Evolutionary conservation across 2,113 vertebrate species (phyloP).

Genomic region (Daphoenositta chrysoptera): DNA sequence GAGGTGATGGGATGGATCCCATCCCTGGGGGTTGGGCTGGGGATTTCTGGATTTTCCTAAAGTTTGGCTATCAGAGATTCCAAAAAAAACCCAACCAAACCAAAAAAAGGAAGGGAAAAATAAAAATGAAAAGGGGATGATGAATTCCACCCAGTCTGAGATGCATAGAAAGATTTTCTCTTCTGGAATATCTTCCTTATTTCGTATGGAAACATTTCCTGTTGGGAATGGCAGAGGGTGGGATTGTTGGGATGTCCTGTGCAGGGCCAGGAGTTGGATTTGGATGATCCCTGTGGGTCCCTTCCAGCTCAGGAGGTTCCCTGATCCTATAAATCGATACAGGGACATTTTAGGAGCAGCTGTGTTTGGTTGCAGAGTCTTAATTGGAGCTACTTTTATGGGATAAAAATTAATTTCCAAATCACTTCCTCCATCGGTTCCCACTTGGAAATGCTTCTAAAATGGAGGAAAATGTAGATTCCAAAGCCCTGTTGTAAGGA

Average conservation of each 20-base stretch:
- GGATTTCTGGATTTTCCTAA: not conserved
- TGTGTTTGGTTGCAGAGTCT: not conserved
- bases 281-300: not conserved
- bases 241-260: not conserved
- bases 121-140: accelerated
- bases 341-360: not conserved
- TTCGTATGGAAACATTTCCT: not conserved
- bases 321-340: not conserved
- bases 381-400: not conserved
- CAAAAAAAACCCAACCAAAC: not conserved
- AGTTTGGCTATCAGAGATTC: not conserved
- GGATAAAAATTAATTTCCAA: not conserved
- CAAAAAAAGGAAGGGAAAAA: accelerated
- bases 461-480: not conserved
- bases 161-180: not conserved
- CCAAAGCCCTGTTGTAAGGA: accelerated
- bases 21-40: no score
- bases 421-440: not conserved
- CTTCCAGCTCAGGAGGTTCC: not conserved
- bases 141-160: not conserved
- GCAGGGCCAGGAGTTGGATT: not conserved
- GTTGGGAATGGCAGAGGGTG: no score
- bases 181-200: not conserved
- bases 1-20: not conserved
- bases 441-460: not conserved